These are phyloP conservation scores for Cladopsammia gracilis DNA, from an alignment of 64 coral and sea anemone genomes.

Conservation along the genomic window DNA sequence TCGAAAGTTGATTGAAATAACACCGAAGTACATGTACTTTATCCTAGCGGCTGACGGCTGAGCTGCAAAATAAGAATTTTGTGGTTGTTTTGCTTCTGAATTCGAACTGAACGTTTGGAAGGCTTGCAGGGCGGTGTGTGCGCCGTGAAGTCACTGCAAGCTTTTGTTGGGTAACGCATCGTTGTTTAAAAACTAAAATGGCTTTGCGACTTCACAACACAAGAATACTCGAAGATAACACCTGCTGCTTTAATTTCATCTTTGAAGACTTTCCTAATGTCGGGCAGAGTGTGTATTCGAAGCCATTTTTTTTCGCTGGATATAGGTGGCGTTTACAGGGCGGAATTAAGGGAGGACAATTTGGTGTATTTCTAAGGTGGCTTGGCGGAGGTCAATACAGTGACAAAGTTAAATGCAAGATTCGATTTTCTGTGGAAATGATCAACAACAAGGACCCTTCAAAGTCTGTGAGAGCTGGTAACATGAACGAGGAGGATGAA, in stretches of 20 bases:
- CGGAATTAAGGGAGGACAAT: conserved; percentile 80
- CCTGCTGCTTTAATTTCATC: conserved; percentile 85
- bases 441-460: conserved; percentile 83
- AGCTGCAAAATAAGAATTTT: not conserved
- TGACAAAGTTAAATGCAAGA: conserved; percentile 88
- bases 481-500: conserved; percentile 80
- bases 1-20: conserved; percentile 30
- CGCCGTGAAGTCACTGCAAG: not conserved
- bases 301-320: conserved; percentile 88
- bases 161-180: no score
- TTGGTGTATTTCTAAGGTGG: conserved; percentile 91
- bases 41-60: conserved; percentile 35
- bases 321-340: conserved; percentile 92
- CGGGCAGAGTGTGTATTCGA: conserved; percentile 83
- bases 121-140: not conserved
- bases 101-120: not conserved
- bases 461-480: conserved; percentile 77
- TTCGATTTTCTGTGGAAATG: conserved; percentile 73
- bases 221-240: conserved; percentile 55
- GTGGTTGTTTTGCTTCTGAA: not conserved
- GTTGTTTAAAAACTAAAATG: conserved; percentile 50
- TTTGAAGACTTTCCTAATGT: conserved; percentile 90
- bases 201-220: conserved; percentile 90
- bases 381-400: conserved; percentile 78
- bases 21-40: conserved; percentile 41